These are phyloP conservation scores for Venusia cambrica DNA, from an alignment of 2,888 invertebrate genomes.

Conservation along the genomic window DNA sequence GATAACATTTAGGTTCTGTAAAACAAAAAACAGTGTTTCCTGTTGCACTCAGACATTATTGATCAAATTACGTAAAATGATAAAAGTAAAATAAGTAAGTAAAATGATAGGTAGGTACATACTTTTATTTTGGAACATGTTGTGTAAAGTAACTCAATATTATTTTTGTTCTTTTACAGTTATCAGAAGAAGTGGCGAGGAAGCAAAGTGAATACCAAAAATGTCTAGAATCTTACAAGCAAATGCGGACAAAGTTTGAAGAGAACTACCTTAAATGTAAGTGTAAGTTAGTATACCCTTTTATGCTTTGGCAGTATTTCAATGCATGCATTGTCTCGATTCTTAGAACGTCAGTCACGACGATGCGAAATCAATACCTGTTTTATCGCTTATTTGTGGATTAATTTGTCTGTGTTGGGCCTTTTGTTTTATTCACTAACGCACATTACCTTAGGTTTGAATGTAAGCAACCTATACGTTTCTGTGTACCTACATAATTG, in stretches of 20 bases:
- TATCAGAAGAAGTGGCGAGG: slow-evolving; percentile 92
- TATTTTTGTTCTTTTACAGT: slow-evolving; percentile 78
- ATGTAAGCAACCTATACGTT: too few species aligned
- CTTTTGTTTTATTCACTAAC: slow-evolving; percentile 10
- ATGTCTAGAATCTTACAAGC: slow-evolving; percentile 92
- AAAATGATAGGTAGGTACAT: too few species aligned
- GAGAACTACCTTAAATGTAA: slow-evolving; percentile 95
- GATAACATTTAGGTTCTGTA: too few species aligned
- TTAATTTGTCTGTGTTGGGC: slow-evolving; percentile 7
- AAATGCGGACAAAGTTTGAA: slow-evolving; percentile 94
- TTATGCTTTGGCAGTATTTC: slow-evolving; percentile 10
- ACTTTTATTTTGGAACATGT: slow-evolving; percentile 4
- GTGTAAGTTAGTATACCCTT: slow-evolving; percentile 29
- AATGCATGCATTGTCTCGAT: slow-evolving; percentile 16
- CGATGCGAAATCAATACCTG: slow-evolving; percentile 18
- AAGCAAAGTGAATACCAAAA: slow-evolving; percentile 96
- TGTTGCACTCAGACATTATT: too few species aligned
- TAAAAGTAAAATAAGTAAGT: too few species aligned
- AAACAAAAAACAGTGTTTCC: too few species aligned
- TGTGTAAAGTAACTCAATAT: too few species aligned
- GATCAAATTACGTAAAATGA: too few species aligned
- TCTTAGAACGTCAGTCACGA: slow-evolving; percentile 16
- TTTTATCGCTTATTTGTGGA: slow-evolving; percentile 12
- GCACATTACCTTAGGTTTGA: too few species aligned
- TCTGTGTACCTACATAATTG: slow-evolving; percentile 4